Evolutionary conservation across 2,113 vertebrate species (phyloP).

Genomic region (Aphyosemion australe): DNA sequence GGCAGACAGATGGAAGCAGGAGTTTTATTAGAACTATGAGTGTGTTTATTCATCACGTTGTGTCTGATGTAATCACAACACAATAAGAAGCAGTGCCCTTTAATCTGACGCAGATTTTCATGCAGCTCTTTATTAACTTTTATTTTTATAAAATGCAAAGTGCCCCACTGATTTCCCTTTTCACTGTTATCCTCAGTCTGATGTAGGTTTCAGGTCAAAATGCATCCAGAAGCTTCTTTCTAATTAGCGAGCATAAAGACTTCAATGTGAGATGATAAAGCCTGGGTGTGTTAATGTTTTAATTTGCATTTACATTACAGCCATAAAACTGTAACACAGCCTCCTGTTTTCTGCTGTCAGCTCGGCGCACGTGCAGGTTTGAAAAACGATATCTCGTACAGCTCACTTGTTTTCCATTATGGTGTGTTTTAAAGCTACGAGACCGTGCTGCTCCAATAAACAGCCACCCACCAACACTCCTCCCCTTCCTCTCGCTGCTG

Average conservation of each 20-base stretch:
- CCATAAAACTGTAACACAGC: not conserved
- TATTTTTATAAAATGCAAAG: too few species aligned
- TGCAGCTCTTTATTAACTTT: too few species aligned
- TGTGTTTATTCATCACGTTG: too few species aligned
- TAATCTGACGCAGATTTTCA: too few species aligned
- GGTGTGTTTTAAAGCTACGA: conserved; percentile 15
- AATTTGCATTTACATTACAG: conserved; percentile 8
- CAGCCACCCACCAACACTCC: not conserved
- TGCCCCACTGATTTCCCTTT: too few species aligned
- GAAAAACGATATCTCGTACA: conserved; percentile 4
- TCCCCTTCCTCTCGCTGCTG: conserved; percentile 22
- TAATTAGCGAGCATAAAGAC: conserved; percentile 1
- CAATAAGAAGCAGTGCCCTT: too few species aligned
- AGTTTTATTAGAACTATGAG: too few species aligned
- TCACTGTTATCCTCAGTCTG: conserved; percentile 46
- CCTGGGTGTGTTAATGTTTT: not conserved
- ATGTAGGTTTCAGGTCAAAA: conserved; percentile 63
- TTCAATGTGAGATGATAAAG: not conserved
- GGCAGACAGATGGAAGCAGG: too few species aligned
- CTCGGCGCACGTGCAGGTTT: conserved; percentile 17
- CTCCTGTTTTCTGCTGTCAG: not conserved
- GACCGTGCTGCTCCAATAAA: conserved; percentile 10
- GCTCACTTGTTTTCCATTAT: conserved; percentile 23
- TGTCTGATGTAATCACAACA: too few species aligned
- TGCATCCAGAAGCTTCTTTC: conserved; percentile 19